Evolutionary conservation across 2,113 vertebrate genomes (phyloP).

Genomic region (Stigmatopora nigra): DNA sequence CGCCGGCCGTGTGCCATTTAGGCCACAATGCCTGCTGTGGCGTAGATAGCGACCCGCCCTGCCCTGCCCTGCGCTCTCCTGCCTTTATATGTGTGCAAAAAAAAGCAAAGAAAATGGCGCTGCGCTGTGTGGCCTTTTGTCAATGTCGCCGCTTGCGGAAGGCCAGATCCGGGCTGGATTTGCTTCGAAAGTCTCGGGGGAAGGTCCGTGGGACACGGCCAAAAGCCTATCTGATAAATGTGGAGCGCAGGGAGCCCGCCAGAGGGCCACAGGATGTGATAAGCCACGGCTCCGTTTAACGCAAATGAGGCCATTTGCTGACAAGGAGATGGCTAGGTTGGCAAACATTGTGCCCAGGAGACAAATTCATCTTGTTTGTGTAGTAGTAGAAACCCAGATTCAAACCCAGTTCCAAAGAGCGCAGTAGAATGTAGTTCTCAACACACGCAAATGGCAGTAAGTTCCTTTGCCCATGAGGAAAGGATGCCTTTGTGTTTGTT

Average conservation of each 20-base stretch:
- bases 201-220: conserved; percentile 9
- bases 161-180: not conserved
- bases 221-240: conserved; percentile 47
- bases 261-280: conserved; percentile 47
- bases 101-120: conserved; percentile 17
- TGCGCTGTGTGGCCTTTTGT: conserved; percentile 46
- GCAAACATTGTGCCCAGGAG: no score
- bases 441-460: conserved; percentile 58
- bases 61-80: conserved; percentile 60
- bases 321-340: conserved; percentile 6
- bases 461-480: conserved; percentile 62
- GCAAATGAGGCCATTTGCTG: conserved; percentile 48
- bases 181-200: not conserved
- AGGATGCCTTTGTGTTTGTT: conserved; percentile 31
- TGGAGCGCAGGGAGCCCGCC: conserved; percentile 59
- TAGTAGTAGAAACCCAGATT: conserved; percentile 7
- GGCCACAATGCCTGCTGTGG: conserved; percentile 71
- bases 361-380: not conserved
- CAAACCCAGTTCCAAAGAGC: conserved; percentile 23
- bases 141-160: conserved; percentile 41
- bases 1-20: conserved; percentile 60
- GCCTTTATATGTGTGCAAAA: conserved; percentile 57
- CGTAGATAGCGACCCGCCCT: conserved; percentile 51
- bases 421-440: conserved; percentile 34
- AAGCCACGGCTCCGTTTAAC: conserved; percentile 45